Evolutionary conservation across 2,113 vertebrate genomes (phyloP).

Genomic region (Oenanthe melanoleuca): DNA sequence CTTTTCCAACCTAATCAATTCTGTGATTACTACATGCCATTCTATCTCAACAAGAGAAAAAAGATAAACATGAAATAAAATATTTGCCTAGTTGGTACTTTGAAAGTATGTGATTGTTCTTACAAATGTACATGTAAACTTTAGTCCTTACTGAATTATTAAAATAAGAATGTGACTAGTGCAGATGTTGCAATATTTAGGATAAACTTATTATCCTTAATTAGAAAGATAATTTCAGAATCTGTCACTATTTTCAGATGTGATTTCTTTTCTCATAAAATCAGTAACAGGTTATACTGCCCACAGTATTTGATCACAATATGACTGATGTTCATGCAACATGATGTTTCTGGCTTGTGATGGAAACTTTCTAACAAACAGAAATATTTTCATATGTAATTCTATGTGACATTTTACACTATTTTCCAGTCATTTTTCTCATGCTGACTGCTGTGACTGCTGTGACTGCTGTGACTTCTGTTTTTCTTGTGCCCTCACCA

Average conservation of each 20-base stretch:
- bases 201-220: not conserved
- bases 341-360: not conserved
- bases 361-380: not conserved
- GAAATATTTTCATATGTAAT: not conserved
- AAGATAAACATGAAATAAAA: not conserved
- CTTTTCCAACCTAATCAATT: not conserved
- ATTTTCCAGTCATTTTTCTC: not conserved
- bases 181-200: not conserved
- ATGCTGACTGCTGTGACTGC: not conserved
- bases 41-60: not conserved
- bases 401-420: not conserved
- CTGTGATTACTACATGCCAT: not conserved
- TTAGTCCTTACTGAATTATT: not conserved
- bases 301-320: not conserved
- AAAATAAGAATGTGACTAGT: not conserved
- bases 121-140: not conserved
- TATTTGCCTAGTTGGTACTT: not conserved
- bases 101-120: not conserved
- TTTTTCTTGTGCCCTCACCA: not conserved
- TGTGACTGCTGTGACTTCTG: not conserved
- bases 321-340: fast-evolving
- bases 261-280: not conserved
- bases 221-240: not conserved
- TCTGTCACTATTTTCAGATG: not conserved
- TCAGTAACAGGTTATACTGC: not conserved